phyloP scores from a whole-genome alignment of 64 coral and sea anemone species.

The Montipora cactus region DNA sequence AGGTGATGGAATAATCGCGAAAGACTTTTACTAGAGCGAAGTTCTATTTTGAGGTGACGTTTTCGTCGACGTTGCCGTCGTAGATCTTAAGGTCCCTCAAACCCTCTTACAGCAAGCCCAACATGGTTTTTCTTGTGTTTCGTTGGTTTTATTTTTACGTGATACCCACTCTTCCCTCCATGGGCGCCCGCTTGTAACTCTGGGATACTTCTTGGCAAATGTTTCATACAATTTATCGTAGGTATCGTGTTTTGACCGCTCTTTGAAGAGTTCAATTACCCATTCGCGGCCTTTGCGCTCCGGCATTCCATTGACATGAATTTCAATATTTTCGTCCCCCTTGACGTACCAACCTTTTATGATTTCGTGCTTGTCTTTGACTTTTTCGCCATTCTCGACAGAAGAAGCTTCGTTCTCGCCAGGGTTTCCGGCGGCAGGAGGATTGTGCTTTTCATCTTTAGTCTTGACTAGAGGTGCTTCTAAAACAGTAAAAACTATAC shows the following conservation, averaged over 20 bases:
- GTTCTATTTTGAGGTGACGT: no score
- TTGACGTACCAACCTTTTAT: background rate
- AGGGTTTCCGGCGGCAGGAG: no score
- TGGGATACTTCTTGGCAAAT: background rate
- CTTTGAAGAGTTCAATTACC: background rate
- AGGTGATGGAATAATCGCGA: no score
- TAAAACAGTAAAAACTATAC: no score
- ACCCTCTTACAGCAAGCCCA: no score
- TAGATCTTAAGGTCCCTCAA: no score
- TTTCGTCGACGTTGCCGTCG: no score
- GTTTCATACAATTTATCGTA: background rate
- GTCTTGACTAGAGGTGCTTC: no score
- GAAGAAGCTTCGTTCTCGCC: no score
- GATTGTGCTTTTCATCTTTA: no score
- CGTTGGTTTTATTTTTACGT: background rate
- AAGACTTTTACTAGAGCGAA: no score
- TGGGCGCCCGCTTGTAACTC: background rate
- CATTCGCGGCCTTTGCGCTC: background rate
- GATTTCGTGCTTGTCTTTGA: background rate
- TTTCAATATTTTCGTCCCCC: background rate
- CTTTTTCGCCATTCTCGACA: no score
- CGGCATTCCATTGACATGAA: background rate
- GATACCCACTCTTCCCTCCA: background rate
- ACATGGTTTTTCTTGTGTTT: background rate
- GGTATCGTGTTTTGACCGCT: background rate